Conservation (phyloP, 2,888 invertebrate genomes). For the Mesorhabditis belari region DNA sequence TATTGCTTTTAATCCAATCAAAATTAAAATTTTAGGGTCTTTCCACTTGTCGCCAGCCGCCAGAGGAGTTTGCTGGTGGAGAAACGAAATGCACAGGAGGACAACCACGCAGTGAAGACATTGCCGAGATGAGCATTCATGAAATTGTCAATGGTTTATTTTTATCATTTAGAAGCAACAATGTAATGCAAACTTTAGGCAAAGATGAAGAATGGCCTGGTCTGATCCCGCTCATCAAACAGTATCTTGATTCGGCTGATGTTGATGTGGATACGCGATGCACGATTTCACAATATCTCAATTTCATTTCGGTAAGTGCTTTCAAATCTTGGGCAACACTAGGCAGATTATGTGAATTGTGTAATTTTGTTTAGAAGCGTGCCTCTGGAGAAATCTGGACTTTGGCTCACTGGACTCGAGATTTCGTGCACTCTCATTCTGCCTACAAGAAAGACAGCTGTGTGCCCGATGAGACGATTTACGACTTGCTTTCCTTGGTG, state of each 20-base stretch:
- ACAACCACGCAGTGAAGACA: slow-evolving; percentile 43
- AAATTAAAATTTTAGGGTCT: slow-evolving; percentile 16
- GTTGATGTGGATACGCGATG: slow-evolving; percentile 94
- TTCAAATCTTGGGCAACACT: not conserved
- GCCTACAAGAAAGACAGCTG: slow-evolving; percentile 71
- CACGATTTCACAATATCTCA: slow-evolving; percentile 89
- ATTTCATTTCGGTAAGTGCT: slow-evolving; percentile 52
- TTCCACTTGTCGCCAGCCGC: slow-evolving; percentile 45
- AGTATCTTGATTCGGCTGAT: slow-evolving; percentile 87
- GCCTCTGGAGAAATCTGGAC: slow-evolving; percentile 80
- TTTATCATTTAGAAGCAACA: too few species aligned
- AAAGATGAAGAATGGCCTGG: slow-evolving; percentile 85
- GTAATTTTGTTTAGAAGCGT: slow-evolving; percentile 59
- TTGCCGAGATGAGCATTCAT: slow-evolving; percentile 76
- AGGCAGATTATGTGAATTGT: not conserved
- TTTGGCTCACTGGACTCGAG: slow-evolving; percentile 87
- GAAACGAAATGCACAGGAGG: slow-evolving; percentile 1
- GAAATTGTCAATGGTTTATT: slow-evolving; percentile 87
- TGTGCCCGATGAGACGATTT: slow-evolving; percentile 79
- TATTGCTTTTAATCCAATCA: not conserved
- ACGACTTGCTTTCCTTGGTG: slow-evolving; percentile 67
- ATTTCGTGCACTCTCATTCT: slow-evolving; percentile 78
- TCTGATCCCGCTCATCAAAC: slow-evolving; percentile 83
- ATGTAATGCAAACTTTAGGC: too few species aligned
- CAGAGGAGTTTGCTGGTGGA: slow-evolving; percentile 19